A percentile compares a stretch with the other conserved stretches of the same genome.
Conservation (phyloP, 1,140 invertebrate species). For the Danaus melanippus region DNA sequence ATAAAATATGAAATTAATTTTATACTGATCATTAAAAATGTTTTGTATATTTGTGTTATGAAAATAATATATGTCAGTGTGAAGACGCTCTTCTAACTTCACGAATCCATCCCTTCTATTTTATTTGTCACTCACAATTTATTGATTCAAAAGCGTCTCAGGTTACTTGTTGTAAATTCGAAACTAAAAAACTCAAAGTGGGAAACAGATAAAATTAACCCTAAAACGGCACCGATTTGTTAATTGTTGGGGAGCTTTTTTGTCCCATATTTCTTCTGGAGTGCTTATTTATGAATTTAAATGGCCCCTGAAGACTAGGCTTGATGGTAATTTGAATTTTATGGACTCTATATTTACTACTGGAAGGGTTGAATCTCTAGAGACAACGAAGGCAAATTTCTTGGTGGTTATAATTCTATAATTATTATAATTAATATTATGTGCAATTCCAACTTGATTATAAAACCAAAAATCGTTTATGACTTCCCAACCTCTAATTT, state of each 20-base stretch:
- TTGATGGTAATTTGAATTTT: slow-evolving; percentile 67
- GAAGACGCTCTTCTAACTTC: slow-evolving; percentile 17
- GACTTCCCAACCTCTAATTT: too few species aligned
- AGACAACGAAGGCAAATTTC: slow-evolving; percentile 16
- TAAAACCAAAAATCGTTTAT: not conserved
- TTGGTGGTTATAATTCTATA: not conserved
- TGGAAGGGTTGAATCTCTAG: slow-evolving; percentile 37
- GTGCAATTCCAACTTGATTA: not conserved
- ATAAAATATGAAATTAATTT: too few species aligned
- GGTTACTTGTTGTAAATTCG: slow-evolving; percentile 50
- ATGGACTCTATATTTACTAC: slow-evolving; percentile 60
- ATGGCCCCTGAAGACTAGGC: slow-evolving; percentile 54
- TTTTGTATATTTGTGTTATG: not conserved
- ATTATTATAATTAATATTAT: not conserved
- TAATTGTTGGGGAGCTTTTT: slow-evolving; percentile 64
- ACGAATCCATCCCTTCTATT: slow-evolving; percentile 30
- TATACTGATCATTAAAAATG: too few species aligned
- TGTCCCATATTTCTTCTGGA: slow-evolving; percentile 38
- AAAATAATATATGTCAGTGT: slow-evolving; percentile 9
- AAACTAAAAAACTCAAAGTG: slow-evolving; percentile 33
- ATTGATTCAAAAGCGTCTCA: slow-evolving; percentile 54
- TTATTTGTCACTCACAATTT: slow-evolving; percentile 62
- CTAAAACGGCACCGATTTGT: slow-evolving; percentile 60
- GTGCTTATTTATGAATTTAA: slow-evolving; percentile 63
- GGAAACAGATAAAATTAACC: slow-evolving; percentile 64